phyloP scores from a whole-genome alignment of 2,113 vertebrate species.

The Stigmatopora argus region DNA sequence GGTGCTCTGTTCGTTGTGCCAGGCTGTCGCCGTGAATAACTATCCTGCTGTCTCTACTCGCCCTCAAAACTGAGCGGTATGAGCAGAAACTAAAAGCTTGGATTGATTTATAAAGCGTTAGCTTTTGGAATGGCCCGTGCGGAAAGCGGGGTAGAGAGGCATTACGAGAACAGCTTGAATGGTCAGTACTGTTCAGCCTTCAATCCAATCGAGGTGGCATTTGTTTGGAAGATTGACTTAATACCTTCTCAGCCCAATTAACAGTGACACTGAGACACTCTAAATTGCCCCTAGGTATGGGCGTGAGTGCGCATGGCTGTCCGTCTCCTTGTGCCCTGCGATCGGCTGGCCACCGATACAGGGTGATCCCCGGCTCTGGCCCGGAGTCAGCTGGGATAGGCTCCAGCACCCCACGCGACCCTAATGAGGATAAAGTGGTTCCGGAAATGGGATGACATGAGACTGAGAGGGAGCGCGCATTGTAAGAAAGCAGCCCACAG shows the following conservation, averaged over 20 bases:
- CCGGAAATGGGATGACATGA: constrained; percentile 4
- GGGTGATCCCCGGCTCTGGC: too few relatives aligned
- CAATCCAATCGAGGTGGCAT: constrained; percentile 22
- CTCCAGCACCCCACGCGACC: too few relatives aligned
- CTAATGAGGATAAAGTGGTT: too few relatives aligned
- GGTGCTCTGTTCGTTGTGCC: constrained; percentile 25
- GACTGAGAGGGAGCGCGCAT: constrained; percentile 20
- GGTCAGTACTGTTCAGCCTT: background rate
- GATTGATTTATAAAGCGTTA: background rate
- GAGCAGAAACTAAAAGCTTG: background rate
- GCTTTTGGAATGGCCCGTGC: background rate
- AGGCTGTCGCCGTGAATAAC: constrained; percentile 46
- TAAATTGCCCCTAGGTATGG: too few relatives aligned
- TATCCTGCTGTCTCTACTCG: constrained; percentile 15
- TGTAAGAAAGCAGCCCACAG: background rate
- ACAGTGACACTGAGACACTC: constrained; percentile 27
- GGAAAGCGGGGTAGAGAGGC: background rate
- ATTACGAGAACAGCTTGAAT: background rate
- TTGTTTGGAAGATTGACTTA: constrained; percentile 49
- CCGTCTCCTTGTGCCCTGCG: too few relatives aligned
- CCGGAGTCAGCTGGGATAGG: too few relatives aligned
- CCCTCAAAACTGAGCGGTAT: constrained; percentile 3
- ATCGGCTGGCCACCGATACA: too few relatives aligned
- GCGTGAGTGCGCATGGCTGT: too few relatives aligned
- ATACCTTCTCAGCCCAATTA: constrained; percentile 52